A percentile compares a stretch with the other conserved stretches of the same genome.
Evolutionary conservation across 2,797 vertebrate species (phyloP).

Genomic region (Diplodus sargus): DNA sequence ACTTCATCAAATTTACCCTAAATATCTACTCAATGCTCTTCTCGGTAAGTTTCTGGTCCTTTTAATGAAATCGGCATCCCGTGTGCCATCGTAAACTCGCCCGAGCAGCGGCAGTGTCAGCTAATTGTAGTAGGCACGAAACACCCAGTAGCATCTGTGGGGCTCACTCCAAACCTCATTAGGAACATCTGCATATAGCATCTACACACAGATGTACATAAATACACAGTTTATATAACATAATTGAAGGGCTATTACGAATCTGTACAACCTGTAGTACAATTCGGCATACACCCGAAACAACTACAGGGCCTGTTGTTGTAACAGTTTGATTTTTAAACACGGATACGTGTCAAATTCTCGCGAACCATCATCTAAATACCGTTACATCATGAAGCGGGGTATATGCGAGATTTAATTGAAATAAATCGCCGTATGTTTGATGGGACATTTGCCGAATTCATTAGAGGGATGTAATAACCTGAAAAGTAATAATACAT

Average conservation of each 20-base stretch:
- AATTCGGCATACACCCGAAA: conserved; percentile 38
- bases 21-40: conserved; percentile 90
- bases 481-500: too few relatives aligned
- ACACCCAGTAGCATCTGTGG: conserved; percentile 21
- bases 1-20: conserved; percentile 88
- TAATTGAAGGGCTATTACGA: rapidly evolving
- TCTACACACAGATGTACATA: background rate
- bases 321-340: background rate
- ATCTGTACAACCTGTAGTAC: background rate
- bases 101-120: conserved; percentile 3
- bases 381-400: background rate
- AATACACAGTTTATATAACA: rapidly evolving
- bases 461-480: rapidly evolving
- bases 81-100: background rate
- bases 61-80: background rate
- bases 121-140: conserved; percentile 16
- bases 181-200: rapidly evolving
- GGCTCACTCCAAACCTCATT: conserved; percentile 24
- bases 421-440: rapidly evolving
- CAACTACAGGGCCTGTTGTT: rapidly evolving
- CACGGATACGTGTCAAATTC: background rate
- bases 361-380: background rate
- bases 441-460: background rate
- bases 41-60: conserved; percentile 82
- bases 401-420: background rate